Base-by-base conservation (phyloP, 2,797 vertebrate genomes). In the Enteromius unitaeniatus region DNA sequence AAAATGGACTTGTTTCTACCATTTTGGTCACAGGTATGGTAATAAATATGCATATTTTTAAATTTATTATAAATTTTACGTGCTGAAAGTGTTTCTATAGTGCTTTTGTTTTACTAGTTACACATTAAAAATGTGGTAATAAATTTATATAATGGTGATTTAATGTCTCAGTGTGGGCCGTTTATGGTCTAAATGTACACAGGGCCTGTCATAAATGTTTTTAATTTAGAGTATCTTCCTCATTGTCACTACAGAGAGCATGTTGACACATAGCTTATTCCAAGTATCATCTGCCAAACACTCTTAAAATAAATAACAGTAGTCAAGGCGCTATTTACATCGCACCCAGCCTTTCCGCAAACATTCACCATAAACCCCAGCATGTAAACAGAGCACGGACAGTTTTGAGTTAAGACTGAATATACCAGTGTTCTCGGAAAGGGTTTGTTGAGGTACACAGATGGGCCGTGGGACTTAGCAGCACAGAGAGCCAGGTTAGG, bases 311-410 rank as follows among this genome's bases (percentile, higher is more conserved):
- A 77, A 84, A 81, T 77, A 60, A 77, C 65, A 75, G 72, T 37
- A 80, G 78, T 85, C 73, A 64, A 74, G 51, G 78, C 64, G 84
- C 79, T 87, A 87, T 89, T 88, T 91, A 84, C 86, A 81, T 89
- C 90, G 86, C 88, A 87, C 87, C 86, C 80, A 85, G 79, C 82
- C 47, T 90, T 92, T 81, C 42, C 69, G 53, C 86, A 92, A 91
- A 92, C 89, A 92, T 73, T 88, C 78, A 42, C 84, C 69, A 77
- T 83, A 51, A 88, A 83, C 88, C 73, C 9, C 75, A 82, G 76
- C 53, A 81, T 81, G 81, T 79, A 78, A 86, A 83, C 80, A 85
- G 62, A 64, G 69, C 45, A 69, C 1, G 37, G 26, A 34, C 64
- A 40, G 40, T 74, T 73, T 80, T 19, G 26, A 77, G 53, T 31